Conservation (phyloP, 1,140 invertebrate genomes). For the Melitaea cinxia region DNA sequence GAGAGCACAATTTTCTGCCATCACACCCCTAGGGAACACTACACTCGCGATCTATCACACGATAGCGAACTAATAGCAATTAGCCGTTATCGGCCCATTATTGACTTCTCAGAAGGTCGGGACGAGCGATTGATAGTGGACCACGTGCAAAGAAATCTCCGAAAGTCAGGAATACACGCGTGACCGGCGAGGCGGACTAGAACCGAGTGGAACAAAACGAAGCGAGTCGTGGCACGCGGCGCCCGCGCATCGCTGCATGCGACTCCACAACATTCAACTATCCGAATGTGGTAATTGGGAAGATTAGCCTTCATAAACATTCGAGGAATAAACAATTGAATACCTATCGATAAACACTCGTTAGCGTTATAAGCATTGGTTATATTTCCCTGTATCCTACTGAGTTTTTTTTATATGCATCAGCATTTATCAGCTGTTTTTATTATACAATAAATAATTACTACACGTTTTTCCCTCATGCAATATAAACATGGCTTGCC, state of each 20-base stretch:
- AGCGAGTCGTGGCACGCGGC: conserved; percentile 40
- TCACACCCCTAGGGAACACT: conserved; percentile 53
- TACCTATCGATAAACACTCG: not conserved
- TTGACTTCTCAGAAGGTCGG: conserved; percentile 51
- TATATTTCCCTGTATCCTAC: not conserved
- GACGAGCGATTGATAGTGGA: conserved; percentile 39
- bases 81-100: conserved; percentile 64
- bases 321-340: conserved; percentile 14
- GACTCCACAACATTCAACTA: conserved; percentile 24
- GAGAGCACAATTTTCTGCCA: conserved; percentile 63
- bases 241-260: conserved; percentile 46
- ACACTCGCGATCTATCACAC: conserved; percentile 54
- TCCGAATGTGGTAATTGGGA: conserved; percentile 28
- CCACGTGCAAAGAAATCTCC: conserved; percentile 49
- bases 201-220: conserved; percentile 47
- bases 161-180: conserved; percentile 49
- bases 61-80: conserved; percentile 44
- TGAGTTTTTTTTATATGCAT: not conserved
- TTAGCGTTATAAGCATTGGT: conserved; percentile 3
- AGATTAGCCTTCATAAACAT: conserved; percentile 28
- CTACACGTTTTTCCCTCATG: conserved; percentile 7
- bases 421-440: not conserved
- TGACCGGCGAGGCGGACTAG: conserved; percentile 48
- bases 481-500: conserved; percentile 5
- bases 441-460: not conserved